A percentile compares a stretch with the other conserved stretches of the same genome.
These are phyloP conservation scores for Castor canadensis DNA, from an alignment of 2,113 vertebrate species.

Conservation along the genomic window DNA sequence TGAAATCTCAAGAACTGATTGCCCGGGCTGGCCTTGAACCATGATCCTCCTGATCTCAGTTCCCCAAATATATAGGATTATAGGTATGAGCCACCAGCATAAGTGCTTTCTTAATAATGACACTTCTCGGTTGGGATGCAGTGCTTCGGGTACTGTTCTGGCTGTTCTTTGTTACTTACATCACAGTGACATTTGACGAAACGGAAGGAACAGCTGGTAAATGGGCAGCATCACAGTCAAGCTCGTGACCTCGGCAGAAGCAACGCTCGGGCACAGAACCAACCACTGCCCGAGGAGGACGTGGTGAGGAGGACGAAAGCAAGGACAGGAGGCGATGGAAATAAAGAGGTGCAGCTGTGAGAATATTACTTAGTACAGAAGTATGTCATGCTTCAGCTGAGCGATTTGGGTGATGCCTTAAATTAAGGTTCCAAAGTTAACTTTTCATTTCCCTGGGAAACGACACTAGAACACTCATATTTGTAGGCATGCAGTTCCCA, in stretches of 20 bases:
- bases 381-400: background rate
- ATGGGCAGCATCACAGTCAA: slow-evolving; percentile 90
- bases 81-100: no score
- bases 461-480: background rate
- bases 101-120: background rate
- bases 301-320: background rate
- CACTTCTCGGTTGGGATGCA: background rate
- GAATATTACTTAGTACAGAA: slow-evolving; percentile 9
- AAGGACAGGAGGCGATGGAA: background rate
- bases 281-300: slow-evolving; percentile 84
- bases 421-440: background rate
- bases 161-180: slow-evolving; percentile 89
- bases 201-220: slow-evolving; percentile 89
- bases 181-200: slow-evolving; percentile 91
- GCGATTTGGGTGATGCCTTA: slow-evolving; percentile 18
- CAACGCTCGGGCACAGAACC: slow-evolving; percentile 88
- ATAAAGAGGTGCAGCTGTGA: slow-evolving; percentile 29
- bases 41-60: no score
- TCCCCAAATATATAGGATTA: no score
- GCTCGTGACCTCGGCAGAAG: slow-evolving; percentile 89
- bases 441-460: background rate
- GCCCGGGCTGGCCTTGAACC: no score
- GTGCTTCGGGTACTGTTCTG: background rate
- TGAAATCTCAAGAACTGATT: no score
- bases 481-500: background rate